A percentile compares a stretch with the other conserved stretches of the same genome.
Evolutionary conservation across 2,113 vertebrate species (phyloP).

Genomic region (Etia nguti): DNA sequence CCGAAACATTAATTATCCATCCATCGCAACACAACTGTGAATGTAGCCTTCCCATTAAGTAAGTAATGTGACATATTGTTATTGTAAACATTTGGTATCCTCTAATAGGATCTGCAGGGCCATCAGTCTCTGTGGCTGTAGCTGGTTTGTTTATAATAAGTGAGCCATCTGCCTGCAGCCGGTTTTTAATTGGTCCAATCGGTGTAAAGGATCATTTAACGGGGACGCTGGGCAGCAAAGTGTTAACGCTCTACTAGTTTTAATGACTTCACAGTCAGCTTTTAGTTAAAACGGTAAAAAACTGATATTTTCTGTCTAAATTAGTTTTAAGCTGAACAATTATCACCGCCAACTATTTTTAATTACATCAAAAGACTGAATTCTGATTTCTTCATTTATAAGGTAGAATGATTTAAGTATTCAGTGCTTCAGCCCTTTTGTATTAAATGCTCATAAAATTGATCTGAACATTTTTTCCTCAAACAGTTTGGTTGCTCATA

Average conservation of each 20-base stretch:
- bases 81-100: background rate
- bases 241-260: background rate
- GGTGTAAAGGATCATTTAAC: background rate
- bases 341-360: accelerated
- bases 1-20: background rate
- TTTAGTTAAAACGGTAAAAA: background rate
- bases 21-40: background rate
- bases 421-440: background rate
- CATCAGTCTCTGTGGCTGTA: background rate
- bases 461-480: background rate
- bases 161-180: background rate
- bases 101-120: background rate
- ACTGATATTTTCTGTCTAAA: background rate
- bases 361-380: background rate
- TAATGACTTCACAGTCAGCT: background rate
- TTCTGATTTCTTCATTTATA: background rate
- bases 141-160: background rate
- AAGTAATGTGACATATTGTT: background rate
- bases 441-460: background rate
- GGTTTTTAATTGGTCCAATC: background rate
- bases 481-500: background rate
- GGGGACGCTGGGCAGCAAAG: background rate
- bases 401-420: background rate
- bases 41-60: background rate
- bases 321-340: background rate